Conservation (phyloP, 2,888 invertebrate genomes). For the Apocheima hispidaria region DNA sequence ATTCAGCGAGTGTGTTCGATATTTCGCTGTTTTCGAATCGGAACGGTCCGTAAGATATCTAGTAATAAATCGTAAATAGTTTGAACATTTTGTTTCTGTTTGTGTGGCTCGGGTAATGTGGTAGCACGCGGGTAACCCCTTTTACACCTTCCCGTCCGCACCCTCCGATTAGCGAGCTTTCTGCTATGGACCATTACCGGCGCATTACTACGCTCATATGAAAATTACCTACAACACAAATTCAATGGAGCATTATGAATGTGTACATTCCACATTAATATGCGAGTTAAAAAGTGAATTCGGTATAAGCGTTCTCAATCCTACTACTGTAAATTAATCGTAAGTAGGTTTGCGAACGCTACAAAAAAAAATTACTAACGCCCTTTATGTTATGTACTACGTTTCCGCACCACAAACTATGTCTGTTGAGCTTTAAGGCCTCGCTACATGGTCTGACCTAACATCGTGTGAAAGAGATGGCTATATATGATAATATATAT, state of each 20-base stretch:
- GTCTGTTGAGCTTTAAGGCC: no score
- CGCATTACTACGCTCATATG: slow-evolving; percentile 72
- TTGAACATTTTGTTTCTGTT: slow-evolving; percentile 65
- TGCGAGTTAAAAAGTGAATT: slow-evolving; percentile 14
- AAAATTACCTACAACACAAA: slow-evolving; percentile 70
- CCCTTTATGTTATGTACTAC: background rate
- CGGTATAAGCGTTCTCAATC: no score
- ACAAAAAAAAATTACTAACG: background rate
- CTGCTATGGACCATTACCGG: slow-evolving; percentile 75
- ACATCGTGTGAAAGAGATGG: no score
- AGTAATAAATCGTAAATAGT: slow-evolving; percentile 66
- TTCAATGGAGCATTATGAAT: slow-evolving; percentile 58
- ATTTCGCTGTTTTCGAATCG: slow-evolving; percentile 53
- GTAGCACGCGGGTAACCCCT: slow-evolving; percentile 34
- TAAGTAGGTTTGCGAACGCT: no score
- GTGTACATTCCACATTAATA: slow-evolving; percentile 9
- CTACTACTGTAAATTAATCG: background rate
- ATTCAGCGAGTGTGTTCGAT: slow-evolving; percentile 56
- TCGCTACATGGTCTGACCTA: no score
- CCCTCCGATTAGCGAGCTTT: slow-evolving; percentile 69
- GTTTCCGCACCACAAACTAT: background rate
- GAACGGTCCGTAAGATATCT: slow-evolving; percentile 60
- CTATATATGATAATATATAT: no score
- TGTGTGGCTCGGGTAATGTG: slow-evolving; percentile 49
- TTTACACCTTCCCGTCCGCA: slow-evolving; percentile 24